Conservation (phyloP, 2,797 vertebrate species). For the Chaetodon trifasciatus region DNA sequence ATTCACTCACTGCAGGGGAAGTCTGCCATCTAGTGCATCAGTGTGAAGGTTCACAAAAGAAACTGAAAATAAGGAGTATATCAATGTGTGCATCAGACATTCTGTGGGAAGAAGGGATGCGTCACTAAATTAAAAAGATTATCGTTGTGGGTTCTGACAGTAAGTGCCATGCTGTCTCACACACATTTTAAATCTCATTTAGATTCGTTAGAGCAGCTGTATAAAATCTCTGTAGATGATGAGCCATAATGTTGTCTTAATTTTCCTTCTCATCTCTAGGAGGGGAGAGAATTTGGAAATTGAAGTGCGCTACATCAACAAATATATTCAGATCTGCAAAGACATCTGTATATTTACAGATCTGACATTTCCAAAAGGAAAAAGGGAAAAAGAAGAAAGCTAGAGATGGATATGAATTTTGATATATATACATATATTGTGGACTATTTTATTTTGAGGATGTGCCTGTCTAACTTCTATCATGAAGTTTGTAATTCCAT, state of each 20-base stretch:
- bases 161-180: neutral
- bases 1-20: constrained; percentile 48
- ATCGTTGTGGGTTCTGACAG: constrained; percentile 3
- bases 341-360: neutral
- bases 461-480: neutral
- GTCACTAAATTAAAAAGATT: constrained; percentile 9
- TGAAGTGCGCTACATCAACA: neutral
- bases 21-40: constrained; percentile 78
- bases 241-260: neutral
- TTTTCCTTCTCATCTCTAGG: neutral
- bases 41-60: neutral
- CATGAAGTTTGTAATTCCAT: neutral
- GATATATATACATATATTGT: too few relatives aligned
- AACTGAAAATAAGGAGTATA: neutral
- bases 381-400: neutral
- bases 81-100: neutral
- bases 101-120: neutral
- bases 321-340: neutral
- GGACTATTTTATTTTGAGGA: neutral
- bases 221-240: neutral
- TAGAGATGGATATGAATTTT: neutral
- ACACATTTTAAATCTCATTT: neutral
- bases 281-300: neutral
- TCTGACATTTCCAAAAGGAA: neutral
- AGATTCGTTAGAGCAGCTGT: neutral